A percentile compares a stretch with the other conserved stretches of the same genome.
These are phyloP conservation scores for Trachelus iudaicus DNA, from an alignment of 2,888 invertebrate species.

Conservation along the genomic window DNA sequence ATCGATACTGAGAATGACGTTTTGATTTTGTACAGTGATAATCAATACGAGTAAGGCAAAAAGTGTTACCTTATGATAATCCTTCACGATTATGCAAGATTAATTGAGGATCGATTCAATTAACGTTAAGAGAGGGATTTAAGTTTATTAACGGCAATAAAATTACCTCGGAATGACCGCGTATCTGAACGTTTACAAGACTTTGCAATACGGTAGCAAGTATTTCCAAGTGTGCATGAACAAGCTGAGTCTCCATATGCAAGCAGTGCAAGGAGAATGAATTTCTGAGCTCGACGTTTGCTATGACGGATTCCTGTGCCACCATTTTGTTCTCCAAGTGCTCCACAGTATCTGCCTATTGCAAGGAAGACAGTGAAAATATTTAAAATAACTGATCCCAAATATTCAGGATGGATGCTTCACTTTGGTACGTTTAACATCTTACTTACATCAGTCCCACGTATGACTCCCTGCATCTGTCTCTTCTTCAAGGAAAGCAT, in stretches of 20 bases:
- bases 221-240: slow-evolving; percentile 72
- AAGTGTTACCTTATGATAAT: not conserved
- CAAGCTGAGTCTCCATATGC: slow-evolving; percentile 73
- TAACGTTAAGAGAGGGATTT: too few relatives aligned
- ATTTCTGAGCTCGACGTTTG: slow-evolving; percentile 71
- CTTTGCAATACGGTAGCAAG: slow-evolving; percentile 71
- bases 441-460: slow-evolving; percentile 70
- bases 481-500: slow-evolving; percentile 73
- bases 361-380: slow-evolving; percentile 24
- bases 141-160: too few relatives aligned
- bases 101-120: too few relatives aligned
- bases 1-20: too few relatives aligned
- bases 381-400: not conserved
- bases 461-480: slow-evolving; percentile 73
- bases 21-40: too few relatives aligned
- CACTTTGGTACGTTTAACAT: too few relatives aligned
- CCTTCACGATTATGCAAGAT: not conserved
- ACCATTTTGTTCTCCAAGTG: slow-evolving; percentile 73
- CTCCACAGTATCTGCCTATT: slow-evolving; percentile 72
- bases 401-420: not conserved
- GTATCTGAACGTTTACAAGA: slow-evolving; percentile 69
- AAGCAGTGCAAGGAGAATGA: slow-evolving; percentile 74
- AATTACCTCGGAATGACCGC: slow-evolving; percentile 70
- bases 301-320: slow-evolving; percentile 73
- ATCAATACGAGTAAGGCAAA: not conserved